Evolutionary conservation across 2,113 vertebrate genomes (phyloP), one percentile per base, ranked within the genome.

Genomic region (Trogon surrucura): DNA sequence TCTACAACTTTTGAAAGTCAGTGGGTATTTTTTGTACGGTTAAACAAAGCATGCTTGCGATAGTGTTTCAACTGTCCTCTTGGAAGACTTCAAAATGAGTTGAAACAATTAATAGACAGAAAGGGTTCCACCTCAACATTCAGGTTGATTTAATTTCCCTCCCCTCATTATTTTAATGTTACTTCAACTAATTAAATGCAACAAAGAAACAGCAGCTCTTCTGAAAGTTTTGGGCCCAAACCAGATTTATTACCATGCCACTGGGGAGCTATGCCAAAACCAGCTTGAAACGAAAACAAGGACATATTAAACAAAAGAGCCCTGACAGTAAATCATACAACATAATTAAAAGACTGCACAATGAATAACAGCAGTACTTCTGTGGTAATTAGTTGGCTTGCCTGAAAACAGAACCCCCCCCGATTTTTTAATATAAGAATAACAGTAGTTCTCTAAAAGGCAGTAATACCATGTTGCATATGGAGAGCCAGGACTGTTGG

Each of bases 401-500:
- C 50, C 56, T 32, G 32, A 51, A 25, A 65, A 65, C 1, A 62
- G 36, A 36, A 7, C 36, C 36, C 36, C 36, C 36, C 36, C 36
- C 36, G 36, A 36, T 36, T n/a, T 16, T 11, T 29, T 7, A 44
- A 29, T 5, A 11, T 6, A 6, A 70, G 18, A 56, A 14, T 29
- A 81, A 32, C 6, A 30, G 45, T 5, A 44, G 17, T 20, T 74
- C 25, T n/a, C 12, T 48, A n/a, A 38, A 9, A 82, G 5, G 22
- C 5, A 30, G 16, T 3, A 16, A 53, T 22, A 41, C 14, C 4
- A 4, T 0, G 9, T 14, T 50, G 15, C 48, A 5, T 14, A 3
- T 2, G 4, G 14, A 48, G 5, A 38, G 22, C 6, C 27, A 44
- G 29, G 14, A 34, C 2, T 0, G 51, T 1, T 16, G 16, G 4